These are phyloP conservation scores for Hyposmocoma kahamanoa DNA, from an alignment of 1,140 invertebrate species.

Conservation along the genomic window DNA sequence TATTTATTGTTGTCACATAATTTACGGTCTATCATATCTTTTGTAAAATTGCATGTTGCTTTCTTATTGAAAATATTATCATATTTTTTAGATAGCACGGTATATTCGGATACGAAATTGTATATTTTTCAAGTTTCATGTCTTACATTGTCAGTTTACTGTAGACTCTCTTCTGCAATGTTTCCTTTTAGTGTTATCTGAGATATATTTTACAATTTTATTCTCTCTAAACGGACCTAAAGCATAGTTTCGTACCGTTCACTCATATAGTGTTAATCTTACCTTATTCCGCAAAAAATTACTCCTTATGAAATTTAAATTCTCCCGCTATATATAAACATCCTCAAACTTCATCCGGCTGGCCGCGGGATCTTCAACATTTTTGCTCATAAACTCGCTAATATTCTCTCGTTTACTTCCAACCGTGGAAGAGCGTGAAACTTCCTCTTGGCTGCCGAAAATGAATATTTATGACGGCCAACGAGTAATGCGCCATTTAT, in stretches of 20 bases:
- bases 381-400: slow-evolving; percentile 68
- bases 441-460: slow-evolving; percentile 60
- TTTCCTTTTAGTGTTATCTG: too few relatives aligned
- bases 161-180: too few relatives aligned
- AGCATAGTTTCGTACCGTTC: neutral
- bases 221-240: neutral
- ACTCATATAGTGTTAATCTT: neutral
- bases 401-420: slow-evolving; percentile 62
- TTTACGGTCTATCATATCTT: too few relatives aligned
- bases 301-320: neutral
- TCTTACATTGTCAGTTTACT: too few relatives aligned
- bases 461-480: slow-evolving; percentile 70
- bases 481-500: slow-evolving; percentile 61
- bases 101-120: too few relatives aligned
- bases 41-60: too few relatives aligned
- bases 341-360: slow-evolving; percentile 4
- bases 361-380: slow-evolving; percentile 44
- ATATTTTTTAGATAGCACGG: too few relatives aligned
- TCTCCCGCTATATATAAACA: slow-evolving; percentile 12
- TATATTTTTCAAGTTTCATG: too few relatives aligned
- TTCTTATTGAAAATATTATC: too few relatives aligned
- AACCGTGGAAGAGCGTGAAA: slow-evolving; percentile 50
- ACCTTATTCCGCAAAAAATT: neutral
- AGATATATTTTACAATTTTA: too few relatives aligned
- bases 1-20: neutral